phyloP scores from a whole-genome alignment of 2,888 invertebrate genomes.

The Diabrotica balteata region DNA sequence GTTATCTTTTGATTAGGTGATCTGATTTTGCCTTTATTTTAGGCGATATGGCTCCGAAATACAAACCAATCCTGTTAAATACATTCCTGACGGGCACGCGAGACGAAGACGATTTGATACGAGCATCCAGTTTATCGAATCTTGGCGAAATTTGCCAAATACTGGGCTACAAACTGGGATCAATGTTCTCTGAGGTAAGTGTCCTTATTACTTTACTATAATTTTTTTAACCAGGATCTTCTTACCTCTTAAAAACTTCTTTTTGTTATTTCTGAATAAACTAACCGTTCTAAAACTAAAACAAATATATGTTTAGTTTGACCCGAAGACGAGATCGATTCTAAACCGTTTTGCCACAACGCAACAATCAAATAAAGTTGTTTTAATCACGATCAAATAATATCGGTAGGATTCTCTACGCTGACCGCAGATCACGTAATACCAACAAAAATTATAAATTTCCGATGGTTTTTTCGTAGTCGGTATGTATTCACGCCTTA shows the following conservation, averaged over 20 bases:
- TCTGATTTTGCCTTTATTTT: constrained; percentile 40
- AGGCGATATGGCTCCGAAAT: constrained; percentile 76
- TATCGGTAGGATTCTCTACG: not conserved
- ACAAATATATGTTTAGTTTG: too few relatives aligned
- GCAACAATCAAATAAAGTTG: too few relatives aligned
- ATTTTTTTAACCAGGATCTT: too few relatives aligned
- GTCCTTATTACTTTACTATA: too few relatives aligned
- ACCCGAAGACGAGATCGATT: not conserved
- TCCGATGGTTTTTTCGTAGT: constrained; percentile 4
- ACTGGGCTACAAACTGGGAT: constrained; percentile 75
- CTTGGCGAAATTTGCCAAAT: constrained; percentile 81
- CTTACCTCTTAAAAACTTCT: too few relatives aligned
- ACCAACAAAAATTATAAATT: constrained; percentile 8
- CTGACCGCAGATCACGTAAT: constrained; percentile 15
- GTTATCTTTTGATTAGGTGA: too few relatives aligned
- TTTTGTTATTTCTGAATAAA: too few relatives aligned
- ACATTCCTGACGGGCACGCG: constrained; percentile 74
- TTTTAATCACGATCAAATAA: not conserved
- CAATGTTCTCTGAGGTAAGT: constrained; percentile 75
- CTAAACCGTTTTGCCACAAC: not conserved
- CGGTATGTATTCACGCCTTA: not conserved
- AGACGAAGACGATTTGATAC: constrained; percentile 75
- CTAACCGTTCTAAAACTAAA: too few relatives aligned
- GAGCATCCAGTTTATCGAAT: constrained; percentile 84
- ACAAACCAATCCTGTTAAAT: constrained; percentile 74